Evolutionary conservation across 2,888 invertebrate genomes (phyloP), one percentile per base, ranked within the genome.

Genomic region (Spisula solida): DNA sequence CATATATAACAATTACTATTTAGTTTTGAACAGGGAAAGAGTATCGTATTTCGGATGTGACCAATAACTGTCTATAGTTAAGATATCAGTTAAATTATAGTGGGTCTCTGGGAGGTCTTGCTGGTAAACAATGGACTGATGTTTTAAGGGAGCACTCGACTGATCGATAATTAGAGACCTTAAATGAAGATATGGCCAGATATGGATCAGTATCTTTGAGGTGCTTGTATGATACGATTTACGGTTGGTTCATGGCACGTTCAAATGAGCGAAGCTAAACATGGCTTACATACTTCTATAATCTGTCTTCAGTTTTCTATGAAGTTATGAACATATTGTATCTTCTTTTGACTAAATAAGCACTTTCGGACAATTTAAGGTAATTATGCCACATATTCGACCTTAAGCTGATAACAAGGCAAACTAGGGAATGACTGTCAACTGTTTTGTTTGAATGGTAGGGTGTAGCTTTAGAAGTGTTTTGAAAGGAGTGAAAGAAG

Each of bases 91-190:
- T 70, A 66, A 82, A 85, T 85, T 85, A 88, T 88, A 60, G 81
- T 56, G 78, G 56, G 66, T 51, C 78, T 31, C 81, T 82, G 88
- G 88, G 88, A 88, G 88, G 88, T 88, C 88, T 86, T 60, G 41
- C 47, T 55, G 16, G 29, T 88, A 85, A 88, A 88, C 88, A 88
- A 85, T 81, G 82, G 60, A 12, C 66, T 31, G 48, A 48, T 60
- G 87, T 81, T 82, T 78, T 79, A 75, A 78, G 66, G 31, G 79
- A 79, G 31, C 79, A 88, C 48, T 83, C 81, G 81, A 51, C 75
- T 66, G 80, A 81, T 88, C 78, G 85, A 81, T 88, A 88, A 88
- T 88, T 88, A 88, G 60, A 88, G 88, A 88, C 78, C 79, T 78
- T 34, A 70, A 31, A 34, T 75, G 31, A 25, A 75, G 75, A 75